Evolutionary conservation across 2,888 invertebrate genomes (phyloP).

Genomic region (Deroplatys truncata): DNA sequence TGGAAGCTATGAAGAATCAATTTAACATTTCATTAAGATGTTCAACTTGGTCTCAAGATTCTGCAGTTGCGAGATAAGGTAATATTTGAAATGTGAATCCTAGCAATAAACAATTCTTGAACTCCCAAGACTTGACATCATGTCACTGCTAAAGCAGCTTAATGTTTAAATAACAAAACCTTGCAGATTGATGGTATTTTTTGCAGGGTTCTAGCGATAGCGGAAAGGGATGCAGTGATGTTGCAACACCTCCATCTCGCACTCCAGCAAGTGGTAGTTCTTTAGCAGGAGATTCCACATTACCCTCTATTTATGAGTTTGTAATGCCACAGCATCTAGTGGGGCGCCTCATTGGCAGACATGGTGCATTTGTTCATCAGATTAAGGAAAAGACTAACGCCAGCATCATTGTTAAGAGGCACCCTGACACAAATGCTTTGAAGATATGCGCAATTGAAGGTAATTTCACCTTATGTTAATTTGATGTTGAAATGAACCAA

Average conservation of each 20-base stretch:
- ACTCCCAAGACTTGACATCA: too few species aligned
- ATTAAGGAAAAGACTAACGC: constrained; percentile 77
- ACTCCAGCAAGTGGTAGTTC: constrained; percentile 50
- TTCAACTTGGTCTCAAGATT: too few species aligned
- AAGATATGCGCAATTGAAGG: constrained; percentile 85
- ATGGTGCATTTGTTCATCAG: constrained; percentile 74
- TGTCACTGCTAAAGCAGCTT: too few species aligned
- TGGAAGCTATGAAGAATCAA: too few species aligned
- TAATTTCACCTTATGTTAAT: constrained; percentile 37
- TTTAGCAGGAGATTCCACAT: constrained; percentile 35
- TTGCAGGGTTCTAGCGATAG: constrained; percentile 73
- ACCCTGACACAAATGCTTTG: constrained; percentile 66
- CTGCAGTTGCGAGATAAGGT: too few species aligned
- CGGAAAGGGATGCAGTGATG: constrained; percentile 74
- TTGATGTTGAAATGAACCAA: too few species aligned
- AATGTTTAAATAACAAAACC: too few species aligned
- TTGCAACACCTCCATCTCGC: constrained; percentile 60
- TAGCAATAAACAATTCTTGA: too few species aligned
- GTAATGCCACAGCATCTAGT: constrained; percentile 70
- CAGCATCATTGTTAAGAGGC: constrained; percentile 71
- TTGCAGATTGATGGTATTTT: constrained; percentile 1
- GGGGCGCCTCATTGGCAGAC: constrained; percentile 82
- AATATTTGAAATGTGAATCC: too few species aligned
- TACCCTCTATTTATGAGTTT: constrained; percentile 61
- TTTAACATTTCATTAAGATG: too few species aligned